phyloP scores from a whole-genome alignment of 2,113 vertebrate species.

The Phainopepla nitens region DNA sequence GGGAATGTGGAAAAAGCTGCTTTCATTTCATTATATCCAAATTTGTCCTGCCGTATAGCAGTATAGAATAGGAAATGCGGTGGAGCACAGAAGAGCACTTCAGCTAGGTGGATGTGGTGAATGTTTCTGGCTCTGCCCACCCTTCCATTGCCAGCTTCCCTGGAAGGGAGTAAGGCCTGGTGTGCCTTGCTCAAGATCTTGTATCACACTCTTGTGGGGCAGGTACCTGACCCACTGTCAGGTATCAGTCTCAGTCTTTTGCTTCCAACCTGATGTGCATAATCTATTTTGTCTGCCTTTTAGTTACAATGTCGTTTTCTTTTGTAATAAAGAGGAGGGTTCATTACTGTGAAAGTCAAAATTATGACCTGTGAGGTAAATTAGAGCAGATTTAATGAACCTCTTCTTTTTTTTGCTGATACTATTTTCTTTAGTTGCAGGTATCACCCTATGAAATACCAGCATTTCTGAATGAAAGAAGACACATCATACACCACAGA shows the following conservation, averaged over 20 bases:
- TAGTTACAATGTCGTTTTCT: not conserved
- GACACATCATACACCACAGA: not conserved
- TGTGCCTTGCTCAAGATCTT: not conserved
- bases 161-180: not conserved
- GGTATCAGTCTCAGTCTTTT: not conserved
- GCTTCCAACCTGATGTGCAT: not conserved
- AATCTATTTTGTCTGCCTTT: not conserved
- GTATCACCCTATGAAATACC: not conserved
- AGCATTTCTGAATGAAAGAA: not conserved
- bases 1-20: not conserved
- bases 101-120: not conserved
- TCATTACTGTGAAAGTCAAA: not conserved
- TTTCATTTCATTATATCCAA: not conserved
- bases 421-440: not conserved
- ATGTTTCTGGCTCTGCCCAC: not conserved
- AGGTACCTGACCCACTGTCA: not conserved
- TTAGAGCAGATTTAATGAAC: not conserved
- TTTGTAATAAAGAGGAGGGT: not conserved
- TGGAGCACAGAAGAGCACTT: not conserved
- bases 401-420: not conserved
- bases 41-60: not conserved
- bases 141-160: not conserved
- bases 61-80: not conserved
- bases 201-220: rapidly evolving
- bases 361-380: not conserved